A percentile compares a stretch with the other conserved stretches of the same genome.
Conservation (phyloP, 1,140 invertebrate genomes). For the Venturia canescens region DNA sequence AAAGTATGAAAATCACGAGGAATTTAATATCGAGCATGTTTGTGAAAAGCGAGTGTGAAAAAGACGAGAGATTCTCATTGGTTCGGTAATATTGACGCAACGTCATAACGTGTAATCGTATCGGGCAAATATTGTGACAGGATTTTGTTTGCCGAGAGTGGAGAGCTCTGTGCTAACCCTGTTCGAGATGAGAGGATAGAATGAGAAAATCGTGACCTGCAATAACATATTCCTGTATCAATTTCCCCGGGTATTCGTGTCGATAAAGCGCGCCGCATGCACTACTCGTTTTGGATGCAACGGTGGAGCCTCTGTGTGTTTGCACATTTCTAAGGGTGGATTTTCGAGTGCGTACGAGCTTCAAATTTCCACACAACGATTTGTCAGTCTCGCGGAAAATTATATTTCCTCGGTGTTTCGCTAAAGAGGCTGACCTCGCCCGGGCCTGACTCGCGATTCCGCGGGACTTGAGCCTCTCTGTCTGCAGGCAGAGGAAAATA, state of each 20-base stretch:
- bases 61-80: constrained; percentile 15
- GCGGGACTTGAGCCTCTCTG: no score
- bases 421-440: no score
- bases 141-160: constrained; percentile 12
- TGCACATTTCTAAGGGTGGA: not conserved
- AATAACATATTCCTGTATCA: constrained; percentile 38
- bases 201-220: constrained; percentile 28
- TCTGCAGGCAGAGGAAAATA: no score
- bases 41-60: constrained; percentile 15
- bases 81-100: constrained; percentile 37
- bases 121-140: constrained; percentile 43
- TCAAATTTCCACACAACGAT: not conserved
- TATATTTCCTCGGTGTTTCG: no score
- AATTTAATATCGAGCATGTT: not conserved
- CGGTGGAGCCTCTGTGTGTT: not conserved
- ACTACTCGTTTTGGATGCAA: not conserved
- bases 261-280: not conserved
- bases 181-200: not conserved
- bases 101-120: constrained; percentile 45
- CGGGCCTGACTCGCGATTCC: no score
- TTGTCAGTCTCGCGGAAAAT: not conserved
- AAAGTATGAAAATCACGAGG: constrained; percentile 1
- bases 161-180: not conserved
- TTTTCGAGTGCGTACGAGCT: not conserved
- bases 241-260: not conserved